These are phyloP conservation scores for Pyrocephalus nanus DNA, from an alignment of 2,797 vertebrate species.

Conservation along the genomic window DNA sequence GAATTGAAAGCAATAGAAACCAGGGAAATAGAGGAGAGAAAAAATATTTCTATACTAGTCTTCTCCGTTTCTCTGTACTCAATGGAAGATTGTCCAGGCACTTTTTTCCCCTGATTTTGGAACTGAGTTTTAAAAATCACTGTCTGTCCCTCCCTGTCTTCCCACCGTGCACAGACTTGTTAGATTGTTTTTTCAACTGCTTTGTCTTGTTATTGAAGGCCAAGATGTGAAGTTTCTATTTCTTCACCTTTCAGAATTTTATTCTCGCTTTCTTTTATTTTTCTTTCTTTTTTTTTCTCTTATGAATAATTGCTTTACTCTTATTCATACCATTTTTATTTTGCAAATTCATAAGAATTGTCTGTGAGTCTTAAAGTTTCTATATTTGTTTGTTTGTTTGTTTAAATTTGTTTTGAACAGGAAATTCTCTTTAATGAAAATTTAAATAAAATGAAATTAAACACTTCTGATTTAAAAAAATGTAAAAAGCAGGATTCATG, in stretches of 20 bases:
- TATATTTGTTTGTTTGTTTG: not conserved
- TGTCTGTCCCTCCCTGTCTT: not conserved
- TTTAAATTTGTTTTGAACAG: not conserved
- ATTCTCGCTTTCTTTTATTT: not conserved
- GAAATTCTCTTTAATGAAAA: not conserved
- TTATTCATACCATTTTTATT: not conserved
- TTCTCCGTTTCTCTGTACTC: not conserved
- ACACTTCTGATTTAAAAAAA: not conserved
- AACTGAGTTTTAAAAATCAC: not conserved
- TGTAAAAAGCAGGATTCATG: not conserved
- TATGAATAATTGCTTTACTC: not conserved
- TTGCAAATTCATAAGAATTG: not conserved
- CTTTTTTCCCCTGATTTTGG: not conserved
- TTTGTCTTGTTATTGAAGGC: not conserved
- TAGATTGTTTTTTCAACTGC: not conserved
- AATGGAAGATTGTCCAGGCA: not conserved
- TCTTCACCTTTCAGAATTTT: not conserved
- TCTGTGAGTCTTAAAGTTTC: not conserved
- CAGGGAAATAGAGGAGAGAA: not conserved
- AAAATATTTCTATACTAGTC: not conserved
- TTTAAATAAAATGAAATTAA: not conserved
- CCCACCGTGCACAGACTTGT: not conserved
- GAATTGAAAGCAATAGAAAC: not conserved
- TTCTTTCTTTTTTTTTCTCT: not conserved
- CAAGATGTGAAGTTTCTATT: not conserved